phyloP scores from a whole-genome alignment of 2,888 invertebrate genomes.

The Leptothorax acervorum region DNA sequence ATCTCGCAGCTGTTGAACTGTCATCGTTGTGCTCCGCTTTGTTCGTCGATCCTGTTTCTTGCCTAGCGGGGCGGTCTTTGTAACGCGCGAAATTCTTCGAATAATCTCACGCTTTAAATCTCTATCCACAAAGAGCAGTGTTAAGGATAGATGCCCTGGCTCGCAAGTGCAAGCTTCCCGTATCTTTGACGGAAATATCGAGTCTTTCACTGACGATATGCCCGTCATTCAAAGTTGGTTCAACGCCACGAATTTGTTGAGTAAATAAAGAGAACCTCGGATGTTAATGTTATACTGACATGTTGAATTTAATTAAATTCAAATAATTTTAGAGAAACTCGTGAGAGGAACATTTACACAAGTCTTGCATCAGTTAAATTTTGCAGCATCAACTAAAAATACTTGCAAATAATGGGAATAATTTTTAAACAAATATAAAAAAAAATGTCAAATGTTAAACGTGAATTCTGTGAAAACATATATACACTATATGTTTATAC shows the following conservation, averaged over 20 bases:
- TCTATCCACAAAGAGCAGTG: constrained; percentile 1
- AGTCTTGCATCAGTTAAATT: constrained; percentile 12
- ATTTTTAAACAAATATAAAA: not conserved
- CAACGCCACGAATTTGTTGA: not conserved
- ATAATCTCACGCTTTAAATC: constrained; percentile 38
- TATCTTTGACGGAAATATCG: constrained; percentile 5
- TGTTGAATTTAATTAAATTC: constrained; percentile 1
- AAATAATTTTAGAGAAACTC: not conserved
- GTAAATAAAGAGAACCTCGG: not conserved
- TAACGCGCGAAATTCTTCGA: constrained; percentile 27
- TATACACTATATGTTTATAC: not conserved
- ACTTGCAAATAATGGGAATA: not conserved
- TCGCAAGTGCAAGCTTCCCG: not conserved
- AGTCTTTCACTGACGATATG: not conserved
- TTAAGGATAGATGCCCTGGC: not conserved
- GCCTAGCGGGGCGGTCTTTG: not conserved
- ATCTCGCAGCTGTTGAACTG: constrained; percentile 63
- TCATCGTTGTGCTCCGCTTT: constrained; percentile 66
- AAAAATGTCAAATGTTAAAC: not conserved
- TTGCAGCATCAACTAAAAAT: not conserved
- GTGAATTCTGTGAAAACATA: not conserved
- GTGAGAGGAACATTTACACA: not conserved
- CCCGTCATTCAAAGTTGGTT: not conserved
- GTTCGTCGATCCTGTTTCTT: constrained; percentile 60
- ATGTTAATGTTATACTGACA: not conserved